Evolutionary conservation across 2,888 invertebrate species (phyloP).

Genomic region (Tricholauxania praeusta): DNA sequence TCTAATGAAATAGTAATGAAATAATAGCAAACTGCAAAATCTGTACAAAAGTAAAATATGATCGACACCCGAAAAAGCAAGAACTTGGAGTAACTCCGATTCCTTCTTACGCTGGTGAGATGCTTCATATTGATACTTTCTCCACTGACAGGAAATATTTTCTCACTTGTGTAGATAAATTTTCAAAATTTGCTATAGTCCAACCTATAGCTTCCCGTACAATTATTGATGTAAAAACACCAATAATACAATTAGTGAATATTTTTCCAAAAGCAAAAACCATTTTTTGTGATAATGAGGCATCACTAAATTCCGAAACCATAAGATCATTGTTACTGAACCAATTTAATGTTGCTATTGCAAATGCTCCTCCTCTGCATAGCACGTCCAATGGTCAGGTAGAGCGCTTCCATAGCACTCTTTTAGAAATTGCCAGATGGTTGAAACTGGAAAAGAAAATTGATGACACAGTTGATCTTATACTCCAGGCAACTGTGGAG

Average conservation of each 20-base stretch:
- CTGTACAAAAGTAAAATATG: too few relatives aligned
- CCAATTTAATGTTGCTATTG: slow-evolving; percentile 26
- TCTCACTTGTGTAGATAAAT: too few relatives aligned
- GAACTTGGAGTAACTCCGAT: slow-evolving; percentile 43
- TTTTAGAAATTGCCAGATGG: slow-evolving; percentile 46
- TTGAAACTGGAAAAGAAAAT: slow-evolving; percentile 37
- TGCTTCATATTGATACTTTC: slow-evolving; percentile 44
- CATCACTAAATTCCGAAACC: slow-evolving; percentile 36
- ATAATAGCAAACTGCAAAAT: too few relatives aligned
- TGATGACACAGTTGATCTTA: slow-evolving; percentile 36
- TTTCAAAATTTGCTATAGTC: too few relatives aligned
- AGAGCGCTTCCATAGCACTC: slow-evolving; percentile 45
- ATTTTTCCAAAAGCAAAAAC: slow-evolving; percentile 15
- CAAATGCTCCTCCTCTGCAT: slow-evolving; percentile 23
- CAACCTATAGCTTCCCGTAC: too few relatives aligned
- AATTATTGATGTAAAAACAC: not conserved
- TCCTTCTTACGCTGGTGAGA: slow-evolving; percentile 38
- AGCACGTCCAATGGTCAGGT: slow-evolving; percentile 44
- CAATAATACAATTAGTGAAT: slow-evolving; percentile 28
- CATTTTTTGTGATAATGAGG: slow-evolving; percentile 38
- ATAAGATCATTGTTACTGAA: slow-evolving; percentile 26
- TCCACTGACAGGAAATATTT: slow-evolving; percentile 41
- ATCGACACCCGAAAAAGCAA: slow-evolving; percentile 46
- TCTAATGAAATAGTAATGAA: too few relatives aligned
- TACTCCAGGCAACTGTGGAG: slow-evolving; percentile 32